Evolutionary conservation across 2,797 vertebrate species (phyloP).

Genomic region (Darevskia mixta): DNA sequence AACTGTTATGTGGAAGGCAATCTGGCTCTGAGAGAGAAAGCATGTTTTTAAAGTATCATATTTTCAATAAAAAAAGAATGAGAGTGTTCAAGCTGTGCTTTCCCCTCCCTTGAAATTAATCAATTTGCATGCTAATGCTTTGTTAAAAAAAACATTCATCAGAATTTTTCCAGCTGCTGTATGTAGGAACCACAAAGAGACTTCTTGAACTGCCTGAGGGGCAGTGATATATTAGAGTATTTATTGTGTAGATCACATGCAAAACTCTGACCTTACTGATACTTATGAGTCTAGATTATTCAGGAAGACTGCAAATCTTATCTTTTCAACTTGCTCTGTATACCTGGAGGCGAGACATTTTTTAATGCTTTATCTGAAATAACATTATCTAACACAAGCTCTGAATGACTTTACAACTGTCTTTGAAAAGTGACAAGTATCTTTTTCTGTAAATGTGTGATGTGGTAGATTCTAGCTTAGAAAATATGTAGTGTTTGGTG

Average conservation of each 20-base stretch:
- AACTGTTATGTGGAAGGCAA: not conserved
- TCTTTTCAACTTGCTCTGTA: conserved; percentile 30
- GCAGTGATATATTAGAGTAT: not conserved
- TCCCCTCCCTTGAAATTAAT: not conserved
- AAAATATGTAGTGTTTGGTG: not conserved
- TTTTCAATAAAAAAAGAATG: conserved; percentile 15
- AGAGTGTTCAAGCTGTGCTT: not conserved
- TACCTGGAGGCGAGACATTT: conserved; percentile 30
- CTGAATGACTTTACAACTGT: conserved; percentile 37
- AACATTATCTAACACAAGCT: conserved; percentile 13
- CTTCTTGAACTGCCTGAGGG: not conserved
- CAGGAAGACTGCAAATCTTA: conserved; percentile 9
- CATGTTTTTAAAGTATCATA: not conserved
- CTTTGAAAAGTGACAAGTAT: conserved; percentile 40
- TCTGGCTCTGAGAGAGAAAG: conserved; percentile 4
- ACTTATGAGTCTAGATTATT: conserved; percentile 38
- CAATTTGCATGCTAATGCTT: conserved; percentile 12
- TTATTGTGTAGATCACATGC: conserved; percentile 38
- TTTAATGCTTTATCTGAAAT: conserved; percentile 24
- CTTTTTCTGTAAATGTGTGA: not conserved
- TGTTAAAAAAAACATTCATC: conserved; percentile 33
- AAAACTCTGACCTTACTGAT: conserved; percentile 33
- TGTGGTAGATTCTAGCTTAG: not conserved
- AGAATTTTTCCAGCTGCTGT: conserved; percentile 6
- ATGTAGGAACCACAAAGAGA: conserved; percentile 7